Conservation (phyloP, 2,888 invertebrate species). For the Mylabris sibirica region DNA sequence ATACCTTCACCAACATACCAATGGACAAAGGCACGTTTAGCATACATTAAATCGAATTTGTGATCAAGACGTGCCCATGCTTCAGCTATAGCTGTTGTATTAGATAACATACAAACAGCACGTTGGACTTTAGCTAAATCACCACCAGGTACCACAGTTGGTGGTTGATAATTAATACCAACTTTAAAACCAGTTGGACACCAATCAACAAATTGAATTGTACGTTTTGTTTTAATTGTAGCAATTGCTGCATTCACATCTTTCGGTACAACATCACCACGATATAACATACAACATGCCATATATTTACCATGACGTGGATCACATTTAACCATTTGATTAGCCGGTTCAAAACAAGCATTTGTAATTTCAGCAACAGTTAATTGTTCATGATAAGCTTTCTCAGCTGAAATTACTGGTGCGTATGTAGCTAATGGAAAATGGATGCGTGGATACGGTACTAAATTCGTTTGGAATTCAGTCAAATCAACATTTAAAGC, state of each 20-base stretch:
- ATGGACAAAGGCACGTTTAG: constrained; percentile 94
- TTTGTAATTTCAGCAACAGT: constrained; percentile 93
- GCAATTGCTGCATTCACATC: constrained; percentile 94
- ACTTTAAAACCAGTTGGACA: constrained; percentile 82
- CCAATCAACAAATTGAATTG: constrained; percentile 91
- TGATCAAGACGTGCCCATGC: constrained; percentile 95
- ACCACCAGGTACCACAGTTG: constrained; percentile 84
- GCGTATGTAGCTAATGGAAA: constrained; percentile 93
- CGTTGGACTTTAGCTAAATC: constrained; percentile 92
- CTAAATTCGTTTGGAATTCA: constrained; percentile 93
- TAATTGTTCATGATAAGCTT: constrained; percentile 91
- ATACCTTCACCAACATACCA: constrained; percentile 93
- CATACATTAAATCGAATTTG: constrained; percentile 96
- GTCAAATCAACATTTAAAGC: constrained; percentile 93
- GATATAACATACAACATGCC: constrained; percentile 94
- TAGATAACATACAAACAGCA: constrained; percentile 96
- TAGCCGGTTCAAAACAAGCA: constrained; percentile 93
- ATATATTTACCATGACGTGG: constrained; percentile 90
- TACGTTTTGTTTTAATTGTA: constrained; percentile 92
- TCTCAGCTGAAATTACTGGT: constrained; percentile 91
- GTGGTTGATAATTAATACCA: constrained; percentile 91
- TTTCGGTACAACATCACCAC: constrained; percentile 63
- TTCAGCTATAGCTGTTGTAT: constrained; percentile 95
- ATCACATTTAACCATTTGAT: constrained; percentile 94
- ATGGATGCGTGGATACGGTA: constrained; percentile 94